These are phyloP conservation scores for Xylophagus ater DNA, from an alignment of 2,888 invertebrate species.

Conservation along the genomic window DNA sequence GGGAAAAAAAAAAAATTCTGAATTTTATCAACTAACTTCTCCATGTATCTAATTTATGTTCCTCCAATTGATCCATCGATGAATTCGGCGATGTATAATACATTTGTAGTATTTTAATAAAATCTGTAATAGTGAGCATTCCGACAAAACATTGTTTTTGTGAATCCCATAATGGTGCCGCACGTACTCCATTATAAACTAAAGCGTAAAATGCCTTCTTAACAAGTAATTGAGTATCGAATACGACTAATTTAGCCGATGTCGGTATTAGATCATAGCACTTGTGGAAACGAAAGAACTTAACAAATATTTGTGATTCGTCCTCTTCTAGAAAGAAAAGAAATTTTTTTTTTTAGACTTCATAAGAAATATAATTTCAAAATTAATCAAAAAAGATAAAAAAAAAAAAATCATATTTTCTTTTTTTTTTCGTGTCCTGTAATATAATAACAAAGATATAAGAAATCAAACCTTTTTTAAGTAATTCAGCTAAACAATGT, in stretches of 20 bases:
- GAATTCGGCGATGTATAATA: slow-evolving; percentile 90
- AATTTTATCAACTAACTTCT: slow-evolving; percentile 50
- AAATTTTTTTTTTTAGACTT: too few relatives aligned
- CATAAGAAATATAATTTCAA: too few relatives aligned
- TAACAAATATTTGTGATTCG: slow-evolving; percentile 94
- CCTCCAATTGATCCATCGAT: slow-evolving; percentile 92
- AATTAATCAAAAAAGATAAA: background rate
- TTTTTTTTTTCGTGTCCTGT: too few relatives aligned
- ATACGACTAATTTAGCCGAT: slow-evolving; percentile 97
- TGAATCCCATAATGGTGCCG: slow-evolving; percentile 96
- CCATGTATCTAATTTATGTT: slow-evolving; percentile 95
- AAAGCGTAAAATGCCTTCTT: slow-evolving; percentile 99
- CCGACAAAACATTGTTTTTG: slow-evolving; percentile 86
- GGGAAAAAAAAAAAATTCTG: slow-evolving; percentile 1
- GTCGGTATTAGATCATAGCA: slow-evolving; percentile 99
- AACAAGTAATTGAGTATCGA: slow-evolving; percentile 95
- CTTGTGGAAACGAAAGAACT: slow-evolving; percentile 99
- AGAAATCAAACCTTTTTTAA: slow-evolving; percentile 48
- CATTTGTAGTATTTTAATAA: slow-evolving; percentile 95
- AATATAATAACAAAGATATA: background rate
- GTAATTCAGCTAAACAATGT: slow-evolving; percentile 60
- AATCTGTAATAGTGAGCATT: slow-evolving; percentile 98
- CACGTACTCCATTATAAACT: slow-evolving; percentile 96
- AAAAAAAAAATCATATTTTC: background rate
- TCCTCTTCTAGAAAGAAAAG: slow-evolving; percentile 71